Conservation (phyloP, 1,140 invertebrate genomes). For the Cyclina sinensis region DNA sequence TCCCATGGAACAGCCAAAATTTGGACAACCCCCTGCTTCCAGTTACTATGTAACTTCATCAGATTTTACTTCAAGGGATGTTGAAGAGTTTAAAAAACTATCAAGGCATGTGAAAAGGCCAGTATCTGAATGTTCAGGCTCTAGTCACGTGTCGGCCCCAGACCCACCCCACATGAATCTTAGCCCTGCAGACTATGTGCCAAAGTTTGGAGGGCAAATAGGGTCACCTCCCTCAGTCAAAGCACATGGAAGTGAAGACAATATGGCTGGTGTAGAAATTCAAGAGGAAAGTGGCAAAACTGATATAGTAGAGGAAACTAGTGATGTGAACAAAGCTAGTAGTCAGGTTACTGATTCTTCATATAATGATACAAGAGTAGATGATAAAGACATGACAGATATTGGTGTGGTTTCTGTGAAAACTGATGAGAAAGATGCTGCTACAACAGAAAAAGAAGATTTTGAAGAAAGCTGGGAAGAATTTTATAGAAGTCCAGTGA, state of each 20-base stretch:
- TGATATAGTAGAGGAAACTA: not conserved
- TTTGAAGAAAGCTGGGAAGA: constrained; percentile 55
- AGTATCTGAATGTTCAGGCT: constrained; percentile 78
- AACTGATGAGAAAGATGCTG: not conserved
- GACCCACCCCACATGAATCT: constrained; percentile 74
- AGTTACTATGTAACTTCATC: constrained; percentile 62
- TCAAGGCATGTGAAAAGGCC: constrained; percentile 20
- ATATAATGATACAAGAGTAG: not conserved
- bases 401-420: not conserved
- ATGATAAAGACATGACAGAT: not conserved
- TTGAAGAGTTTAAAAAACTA: constrained; percentile 74
- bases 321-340: not conserved
- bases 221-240: not conserved
- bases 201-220: constrained; percentile 1
- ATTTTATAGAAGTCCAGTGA: constrained; percentile 54
- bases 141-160: constrained; percentile 78
- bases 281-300: not conserved
- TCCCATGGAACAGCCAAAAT: constrained; percentile 52
- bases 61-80: constrained; percentile 71
- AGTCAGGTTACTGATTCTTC: not conserved
- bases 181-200: constrained; percentile 68
- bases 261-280: not conserved
- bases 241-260: not conserved
- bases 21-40: constrained; percentile 21
- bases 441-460: not conserved